A percentile compares a stretch with the other conserved stretches of the same genome.
phyloP scores from a whole-genome alignment of 2,797 vertebrate species.

The Galaxias olidus region DNA sequence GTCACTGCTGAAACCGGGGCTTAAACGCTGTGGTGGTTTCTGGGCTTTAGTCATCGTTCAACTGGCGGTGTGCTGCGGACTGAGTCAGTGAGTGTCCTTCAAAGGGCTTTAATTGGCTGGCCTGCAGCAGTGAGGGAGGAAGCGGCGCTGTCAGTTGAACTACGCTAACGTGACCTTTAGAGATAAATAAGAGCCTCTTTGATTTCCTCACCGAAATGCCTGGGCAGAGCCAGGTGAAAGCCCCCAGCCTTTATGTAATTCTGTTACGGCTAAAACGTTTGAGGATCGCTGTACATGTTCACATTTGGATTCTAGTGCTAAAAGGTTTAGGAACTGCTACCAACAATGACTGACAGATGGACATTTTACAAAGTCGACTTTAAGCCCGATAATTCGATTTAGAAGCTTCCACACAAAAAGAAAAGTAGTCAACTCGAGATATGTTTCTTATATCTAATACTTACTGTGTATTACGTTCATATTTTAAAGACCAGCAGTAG shows the following conservation, averaged over 20 bases:
- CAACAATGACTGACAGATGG: too few relatives aligned
- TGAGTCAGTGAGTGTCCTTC: conserved; percentile 13
- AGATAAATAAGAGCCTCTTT: conserved; percentile 33
- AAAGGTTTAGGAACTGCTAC: too few relatives aligned
- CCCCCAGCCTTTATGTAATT: conserved; percentile 11
- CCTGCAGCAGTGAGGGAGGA: conserved; percentile 17
- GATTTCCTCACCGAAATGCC: conserved; percentile 28
- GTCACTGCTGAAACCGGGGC: too few relatives aligned
- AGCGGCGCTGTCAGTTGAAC: not conserved
- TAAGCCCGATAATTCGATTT: too few relatives aligned
- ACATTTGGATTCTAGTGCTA: too few relatives aligned
- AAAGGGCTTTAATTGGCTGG: conserved; percentile 28
- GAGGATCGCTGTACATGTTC: too few relatives aligned
- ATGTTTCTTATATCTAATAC: not conserved
- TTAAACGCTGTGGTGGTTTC: too few relatives aligned
- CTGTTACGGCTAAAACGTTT: not conserved
- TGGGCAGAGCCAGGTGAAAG: conserved; percentile 4
- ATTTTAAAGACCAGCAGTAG: not conserved
- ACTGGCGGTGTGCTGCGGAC: conserved; percentile 11
- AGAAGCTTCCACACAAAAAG: too few relatives aligned
- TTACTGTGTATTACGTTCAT: not conserved
- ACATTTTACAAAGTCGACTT: too few relatives aligned
- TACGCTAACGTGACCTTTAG: conserved; percentile 20
- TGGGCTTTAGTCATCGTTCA: not conserved
- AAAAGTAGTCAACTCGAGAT: too few relatives aligned